Percentiles rank a stretch among this genome's conserved stretches.
phyloP scores from a whole-genome alignment of 2,888 invertebrate species.

The Epinotia ramella region DNA sequence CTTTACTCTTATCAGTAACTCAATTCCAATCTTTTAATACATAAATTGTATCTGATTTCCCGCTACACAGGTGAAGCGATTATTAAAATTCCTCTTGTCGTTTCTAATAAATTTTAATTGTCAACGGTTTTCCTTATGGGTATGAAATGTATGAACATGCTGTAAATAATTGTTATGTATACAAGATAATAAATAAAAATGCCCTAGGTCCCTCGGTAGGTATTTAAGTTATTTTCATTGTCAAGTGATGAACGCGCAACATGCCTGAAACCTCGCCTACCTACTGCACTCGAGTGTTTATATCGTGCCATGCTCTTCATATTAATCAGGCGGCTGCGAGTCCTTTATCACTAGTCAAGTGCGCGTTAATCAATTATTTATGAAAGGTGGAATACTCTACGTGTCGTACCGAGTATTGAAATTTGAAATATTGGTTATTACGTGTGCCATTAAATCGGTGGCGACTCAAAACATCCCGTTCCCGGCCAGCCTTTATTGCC shows the following conservation, averaged over 20 bases:
- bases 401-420: slow-evolving; percentile 59
- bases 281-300: slow-evolving; percentile 15
- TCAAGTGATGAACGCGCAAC: background rate
- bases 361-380: slow-evolving; percentile 47
- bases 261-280: slow-evolving; percentile 21
- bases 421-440: slow-evolving; percentile 81
- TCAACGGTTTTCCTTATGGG: background rate
- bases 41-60: no score
- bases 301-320: slow-evolving; percentile 33
- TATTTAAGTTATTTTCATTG: slow-evolving; percentile 4
- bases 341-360: slow-evolving; percentile 32
- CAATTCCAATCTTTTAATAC: no score
- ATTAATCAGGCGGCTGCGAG: slow-evolving; percentile 33
- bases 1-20: no score
- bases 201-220: background rate
- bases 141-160: background rate
- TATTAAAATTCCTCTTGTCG: background rate
- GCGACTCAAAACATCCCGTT: slow-evolving; percentile 84
- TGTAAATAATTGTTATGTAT: background rate
- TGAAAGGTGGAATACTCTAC: slow-evolving; percentile 46
- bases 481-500: slow-evolving; percentile 74
- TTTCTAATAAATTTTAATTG: background rate
- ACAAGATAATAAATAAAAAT: background rate
- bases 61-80: no score
- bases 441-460: slow-evolving; percentile 77